Base-by-base conservation (phyloP, 2,888 invertebrate genomes). In the Bellardia bayeri region DNA sequence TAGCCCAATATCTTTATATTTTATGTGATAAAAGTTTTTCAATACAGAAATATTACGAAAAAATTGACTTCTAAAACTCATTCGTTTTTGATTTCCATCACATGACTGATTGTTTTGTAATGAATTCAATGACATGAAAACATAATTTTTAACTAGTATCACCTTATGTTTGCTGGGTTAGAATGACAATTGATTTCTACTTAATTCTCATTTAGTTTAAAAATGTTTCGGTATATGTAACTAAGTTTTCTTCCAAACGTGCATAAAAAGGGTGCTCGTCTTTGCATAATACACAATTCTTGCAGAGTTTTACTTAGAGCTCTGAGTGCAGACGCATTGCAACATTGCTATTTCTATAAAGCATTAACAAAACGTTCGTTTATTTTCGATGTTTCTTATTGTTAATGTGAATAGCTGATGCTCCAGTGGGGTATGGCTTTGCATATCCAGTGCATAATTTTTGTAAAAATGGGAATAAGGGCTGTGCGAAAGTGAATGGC, bases 381-480 rank as follows among this genome's bases (percentile, higher is more conserved):
- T 89, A 85, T 87, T 90, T 42, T 84, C 83, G 30, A 33, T 81
- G 71, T 82, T 78, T 64, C 88, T 89, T 49, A 87, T 78, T n/a
- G 71, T 89, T 88, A 88, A 89, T 88, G 75, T 84, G 72, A 82
- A 86, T 86, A 81, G 78, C 72, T 71, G 23, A 85, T 86, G 85
- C 89, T 91, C 88, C 92, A 91, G 92, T 93, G 93, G 93, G 92
- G 93, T 93, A 93, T 93, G 93, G 93, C 92, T 93, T 93, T 93
- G 92, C 93, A 93, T 93, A 93, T 93, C 92, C 93, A 92, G 93
- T 91, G 90, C 92, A 84, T 91, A 92, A 93, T 93, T 93, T 93
- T 93, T 93, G 90, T 69, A 78, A 82, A 86, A 82, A 84, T 89
- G 86, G 74, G 88, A 72, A 72, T 80, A 40, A 56, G 71, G 79